phyloP scores from a whole-genome alignment of 2,888 invertebrate species.

The Troglohyphantes excavatus region DNA sequence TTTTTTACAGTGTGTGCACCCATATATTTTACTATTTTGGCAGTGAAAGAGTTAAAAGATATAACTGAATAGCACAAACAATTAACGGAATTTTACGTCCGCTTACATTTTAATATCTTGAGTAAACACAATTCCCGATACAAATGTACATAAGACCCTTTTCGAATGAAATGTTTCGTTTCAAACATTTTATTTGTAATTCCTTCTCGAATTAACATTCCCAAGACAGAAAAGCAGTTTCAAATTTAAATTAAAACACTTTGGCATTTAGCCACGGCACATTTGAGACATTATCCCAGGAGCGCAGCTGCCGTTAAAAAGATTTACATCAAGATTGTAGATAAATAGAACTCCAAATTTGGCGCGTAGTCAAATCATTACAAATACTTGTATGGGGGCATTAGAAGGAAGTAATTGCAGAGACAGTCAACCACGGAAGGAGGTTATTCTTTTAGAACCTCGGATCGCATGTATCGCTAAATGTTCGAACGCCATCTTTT shows the following conservation, averaged over 20 bases:
- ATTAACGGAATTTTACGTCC: no score
- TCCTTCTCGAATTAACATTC: not conserved
- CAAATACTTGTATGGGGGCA: not conserved
- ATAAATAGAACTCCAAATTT: not conserved
- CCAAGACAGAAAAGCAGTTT: not conserved
- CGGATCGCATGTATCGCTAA: not conserved
- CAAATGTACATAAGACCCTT: no score
- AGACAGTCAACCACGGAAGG: not conserved
- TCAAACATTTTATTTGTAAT: not conserved
- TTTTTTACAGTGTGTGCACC: no score
- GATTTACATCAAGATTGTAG: not conserved
- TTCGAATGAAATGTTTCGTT: not conserved
- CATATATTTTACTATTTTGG: no score
- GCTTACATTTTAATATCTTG: no score
- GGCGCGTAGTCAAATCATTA: not conserved
- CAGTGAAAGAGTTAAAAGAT: no score
- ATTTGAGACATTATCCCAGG: not conserved
- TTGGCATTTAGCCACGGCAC: not conserved
- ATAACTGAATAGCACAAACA: no score
- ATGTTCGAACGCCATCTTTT: no score
- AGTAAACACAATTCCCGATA: not conserved
- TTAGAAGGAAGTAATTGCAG: not conserved
- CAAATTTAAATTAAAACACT: constrained; percentile 5
- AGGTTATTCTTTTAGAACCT: not conserved
- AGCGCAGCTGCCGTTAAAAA: not conserved